Evolutionary conservation across 2,888 invertebrate species (phyloP), one percentile per base, ranked within the genome.

Genomic region (Cephonodes hylas): DNA sequence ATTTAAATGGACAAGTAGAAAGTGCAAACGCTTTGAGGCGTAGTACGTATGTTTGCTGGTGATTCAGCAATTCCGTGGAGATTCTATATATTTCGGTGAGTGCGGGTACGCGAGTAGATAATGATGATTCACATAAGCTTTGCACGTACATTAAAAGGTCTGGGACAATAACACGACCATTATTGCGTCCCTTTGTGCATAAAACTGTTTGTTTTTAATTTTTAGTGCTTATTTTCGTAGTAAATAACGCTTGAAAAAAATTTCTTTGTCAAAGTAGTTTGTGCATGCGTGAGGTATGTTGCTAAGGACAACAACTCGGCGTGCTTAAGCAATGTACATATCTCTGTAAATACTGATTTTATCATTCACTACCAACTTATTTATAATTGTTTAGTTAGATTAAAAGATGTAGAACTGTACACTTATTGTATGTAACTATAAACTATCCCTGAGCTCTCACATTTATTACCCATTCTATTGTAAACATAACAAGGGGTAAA

Each of bases 61-160:
- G 78, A 81, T 75, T 80, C 75, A 77, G 74, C 77, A 71, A 72
- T 77, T 77, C 72, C 67, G 73, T 73, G 73, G 77, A 77, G 77
- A 74, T 76, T 76, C 75, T 74, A 80, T 79, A 81, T 84, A 86
- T 85, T 84, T 85, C 76, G 87, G 91, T 89, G 73, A 89, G 91
- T 89, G 78, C 72, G 68, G 75, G 75, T 80, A 79, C 71, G 74
- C 79, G 77, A 74, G 74, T 77, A 80, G 80, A 77, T 80, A 77
- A 75, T 80, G 84, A 85, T 88, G 89, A 89, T 78, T 89, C 87
- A 89, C 77, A 77, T 72, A 79, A 80, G 80, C 76, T 74, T 76
- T 70, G 72, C 70, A 59, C 67, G 67, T 48, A 60, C 57, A 44
- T 58, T 46, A 44, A 58, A 61, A 61, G 61, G 58, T 61, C 61